Conservation (phyloP, 2,888 invertebrate genomes). For the Perdita meconis region DNA sequence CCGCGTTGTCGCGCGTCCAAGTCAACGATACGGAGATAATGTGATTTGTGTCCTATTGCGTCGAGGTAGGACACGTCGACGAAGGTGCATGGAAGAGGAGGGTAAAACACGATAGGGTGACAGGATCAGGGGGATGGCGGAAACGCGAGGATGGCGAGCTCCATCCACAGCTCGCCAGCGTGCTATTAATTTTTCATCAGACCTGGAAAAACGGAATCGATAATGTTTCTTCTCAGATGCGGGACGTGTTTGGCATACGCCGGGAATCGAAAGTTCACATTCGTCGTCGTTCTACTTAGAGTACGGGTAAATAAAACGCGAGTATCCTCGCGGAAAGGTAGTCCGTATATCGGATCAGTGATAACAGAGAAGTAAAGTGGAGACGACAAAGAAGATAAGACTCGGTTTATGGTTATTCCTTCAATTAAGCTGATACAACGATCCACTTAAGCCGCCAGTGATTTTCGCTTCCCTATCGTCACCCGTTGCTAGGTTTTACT, state of each 20-base stretch:
- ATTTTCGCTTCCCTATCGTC: conserved; percentile 60
- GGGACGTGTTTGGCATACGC: conserved; percentile 72
- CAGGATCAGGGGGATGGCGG: background rate
- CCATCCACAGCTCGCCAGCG: conserved; percentile 36
- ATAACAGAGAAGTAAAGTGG: conserved; percentile 40
- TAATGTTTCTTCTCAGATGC: conserved; percentile 71
- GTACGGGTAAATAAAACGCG: background rate
- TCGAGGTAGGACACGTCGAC: conserved; percentile 39
- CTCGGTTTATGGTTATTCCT: conserved; percentile 73
- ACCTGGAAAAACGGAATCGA: conserved; percentile 77
- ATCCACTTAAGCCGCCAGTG: conserved; percentile 58
- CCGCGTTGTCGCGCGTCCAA: conserved; percentile 42
- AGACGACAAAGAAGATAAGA: conserved; percentile 64
- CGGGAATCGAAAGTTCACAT: conserved; percentile 62
- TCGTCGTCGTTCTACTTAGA: conserved; percentile 20
- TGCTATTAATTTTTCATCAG: conserved; percentile 77
- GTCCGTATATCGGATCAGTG: conserved; percentile 40
- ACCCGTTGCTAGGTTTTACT: conserved; percentile 53
- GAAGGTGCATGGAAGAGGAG: conserved; percentile 15
- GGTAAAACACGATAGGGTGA: background rate
- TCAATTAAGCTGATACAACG: conserved; percentile 75
- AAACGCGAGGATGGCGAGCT: conserved; percentile 14
- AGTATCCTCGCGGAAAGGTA: background rate
- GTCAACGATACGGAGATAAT: conserved; percentile 54
- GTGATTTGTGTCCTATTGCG: conserved; percentile 57